Percentiles rank a stretch among this genome's conserved stretches.
Conservation (phyloP, 2,113 vertebrate genomes). For the Brachyhypopomus occidentalis region DNA sequence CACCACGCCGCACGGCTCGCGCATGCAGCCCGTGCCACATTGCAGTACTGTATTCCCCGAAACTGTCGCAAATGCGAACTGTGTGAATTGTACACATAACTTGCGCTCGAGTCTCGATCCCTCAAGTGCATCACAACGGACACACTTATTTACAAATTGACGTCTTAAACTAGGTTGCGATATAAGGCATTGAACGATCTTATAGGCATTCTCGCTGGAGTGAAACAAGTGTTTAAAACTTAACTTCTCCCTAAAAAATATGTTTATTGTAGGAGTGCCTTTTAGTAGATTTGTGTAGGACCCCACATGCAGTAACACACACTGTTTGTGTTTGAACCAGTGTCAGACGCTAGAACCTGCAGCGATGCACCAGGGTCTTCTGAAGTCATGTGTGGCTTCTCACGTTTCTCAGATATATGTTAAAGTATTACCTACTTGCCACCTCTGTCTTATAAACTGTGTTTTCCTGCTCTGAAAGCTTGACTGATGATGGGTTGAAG, state of each 20-base stretch:
- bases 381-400: no score
- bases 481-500: background rate
- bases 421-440: background rate
- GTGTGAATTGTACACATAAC: background rate
- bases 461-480: background rate
- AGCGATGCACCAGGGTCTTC: no score
- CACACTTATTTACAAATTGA: no score
- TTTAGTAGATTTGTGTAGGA: background rate
- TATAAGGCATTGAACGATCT: no score
- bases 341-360: no score
- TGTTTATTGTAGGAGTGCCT: background rate
- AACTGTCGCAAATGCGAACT: background rate
- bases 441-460: background rate
- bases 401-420: background rate
- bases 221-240: background rate
- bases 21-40: constrained; percentile 15
- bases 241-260: background rate
- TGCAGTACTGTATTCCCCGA: constrained; percentile 45
- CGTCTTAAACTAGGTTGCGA: no score
- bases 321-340: no score
- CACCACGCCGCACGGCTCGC: constrained; percentile 55
- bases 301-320: no score
- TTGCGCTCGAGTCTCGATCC: background rate
- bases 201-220: background rate
- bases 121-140: background rate